Conservation (phyloP, 1,140 invertebrate genomes). For the Temnothorax curvispinosus region DNA sequence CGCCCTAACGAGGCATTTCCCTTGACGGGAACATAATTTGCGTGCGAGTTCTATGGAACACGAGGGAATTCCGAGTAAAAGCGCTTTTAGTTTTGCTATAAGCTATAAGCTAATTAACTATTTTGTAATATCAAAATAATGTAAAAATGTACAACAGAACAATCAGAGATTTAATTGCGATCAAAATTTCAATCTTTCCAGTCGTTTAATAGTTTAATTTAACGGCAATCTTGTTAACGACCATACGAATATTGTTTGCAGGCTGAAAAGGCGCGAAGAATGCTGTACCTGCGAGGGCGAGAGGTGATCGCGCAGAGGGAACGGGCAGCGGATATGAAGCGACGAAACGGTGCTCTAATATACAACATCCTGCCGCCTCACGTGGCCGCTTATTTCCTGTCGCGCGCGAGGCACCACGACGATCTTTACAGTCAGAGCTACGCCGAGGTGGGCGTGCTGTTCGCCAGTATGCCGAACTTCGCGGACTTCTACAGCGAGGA, state of each 20-base stretch:
- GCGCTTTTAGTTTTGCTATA: not conserved
- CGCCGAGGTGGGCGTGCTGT: conserved; percentile 95
- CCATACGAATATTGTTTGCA: conserved; percentile 76
- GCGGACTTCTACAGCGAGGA: conserved; percentile 98
- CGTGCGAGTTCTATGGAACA: not conserved
- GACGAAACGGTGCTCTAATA: conserved; percentile 95
- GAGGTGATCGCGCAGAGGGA: conserved; percentile 93
- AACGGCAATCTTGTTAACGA: not conserved
- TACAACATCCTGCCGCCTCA: conserved; percentile 95
- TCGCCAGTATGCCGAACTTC: conserved; percentile 98
- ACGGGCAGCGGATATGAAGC: conserved; percentile 93
- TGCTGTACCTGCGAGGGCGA: conserved; percentile 91
- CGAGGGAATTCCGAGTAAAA: not conserved
- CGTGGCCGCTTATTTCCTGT: conserved; percentile 96
- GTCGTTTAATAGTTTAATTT: not conserved
- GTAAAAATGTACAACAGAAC: not conserved
- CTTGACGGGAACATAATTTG: not conserved
- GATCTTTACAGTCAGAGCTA: conserved; percentile 98
- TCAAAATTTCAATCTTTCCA: not conserved
- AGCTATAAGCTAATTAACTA: no score
- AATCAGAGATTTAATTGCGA: not conserved
- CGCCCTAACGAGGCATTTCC: conserved; percentile 2
- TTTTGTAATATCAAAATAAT: not conserved
- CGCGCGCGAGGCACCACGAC: conserved; percentile 92
- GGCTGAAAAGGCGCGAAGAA: conserved; percentile 92